Evolutionary conservation across 35 echinoderm and acorn worm species (phyloP), one percentile per base, ranked within the genome.

Genomic region (Apostichopus japonicus): DNA sequence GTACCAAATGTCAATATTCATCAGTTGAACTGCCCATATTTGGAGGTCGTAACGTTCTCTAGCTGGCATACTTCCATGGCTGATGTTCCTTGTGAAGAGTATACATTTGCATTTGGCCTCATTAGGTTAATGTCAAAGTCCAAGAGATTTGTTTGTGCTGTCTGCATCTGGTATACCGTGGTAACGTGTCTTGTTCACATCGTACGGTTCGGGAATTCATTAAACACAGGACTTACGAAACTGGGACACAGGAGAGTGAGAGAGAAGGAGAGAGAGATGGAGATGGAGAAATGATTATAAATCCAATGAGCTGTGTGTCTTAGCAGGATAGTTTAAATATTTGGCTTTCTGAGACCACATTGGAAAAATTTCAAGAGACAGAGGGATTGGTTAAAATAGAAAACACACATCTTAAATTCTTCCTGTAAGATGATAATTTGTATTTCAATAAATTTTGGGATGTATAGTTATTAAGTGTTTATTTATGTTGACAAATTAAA

Each of bases 121-220:
- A 75, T 75, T 75, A 75, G 71, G 16, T 19, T 75, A 75, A 75
- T 75, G 71, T 23, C 71, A 75, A 75, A 75, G 71, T 75, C 71
- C 71, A 75, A 75, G 71, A 75, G 71, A 75, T 75, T 75, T 75
- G 22, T 19, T 75, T 23, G 17, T 75, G 6, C 6, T 75, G 14
- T 75, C 13, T 75, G n/a, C 71, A 75, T 75, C 71, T 21, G 71
- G 71, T 75, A n/a, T 23, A 75, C 71, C n/a, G 17, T 75, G 16
- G 71, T 75, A 75, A 75, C 17, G 17, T 75, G 71, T 75, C 71
- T 75, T 23, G 6, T 23, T 75, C 71, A 22, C 71, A 75, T 75
- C 71, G 15, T 75, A 75, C 71, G 71, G 6, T 75, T 75, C 7
- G 16, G 16, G 71, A 75, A 75, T 75, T 75, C 71, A 75, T 75